These are phyloP conservation scores for Siniperca undulata DNA, from an alignment of 2,797 vertebrate species.

Conservation along the genomic window DNA sequence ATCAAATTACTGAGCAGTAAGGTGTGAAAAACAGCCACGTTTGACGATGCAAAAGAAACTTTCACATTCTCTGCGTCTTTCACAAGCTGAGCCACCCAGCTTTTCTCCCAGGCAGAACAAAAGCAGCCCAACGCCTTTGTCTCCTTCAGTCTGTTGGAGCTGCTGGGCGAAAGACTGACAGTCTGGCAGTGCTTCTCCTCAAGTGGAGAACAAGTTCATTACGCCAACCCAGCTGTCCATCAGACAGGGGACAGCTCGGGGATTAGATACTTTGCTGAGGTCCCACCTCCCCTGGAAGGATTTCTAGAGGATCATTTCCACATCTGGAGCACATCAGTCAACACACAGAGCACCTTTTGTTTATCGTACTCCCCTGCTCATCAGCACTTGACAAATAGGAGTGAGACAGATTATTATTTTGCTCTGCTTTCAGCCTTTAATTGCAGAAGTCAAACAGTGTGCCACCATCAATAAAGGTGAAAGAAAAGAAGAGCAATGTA, in stretches of 20 bases:
- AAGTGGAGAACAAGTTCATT: constrained; percentile 45
- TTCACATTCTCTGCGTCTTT: constrained; percentile 24
- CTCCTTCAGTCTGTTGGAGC: constrained; percentile 27
- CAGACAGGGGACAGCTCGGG: constrained; percentile 14
- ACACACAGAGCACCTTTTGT: constrained; percentile 33
- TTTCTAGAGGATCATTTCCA: constrained; percentile 22
- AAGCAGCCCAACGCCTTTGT: constrained; percentile 11
- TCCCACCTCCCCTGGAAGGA: constrained; percentile 34
- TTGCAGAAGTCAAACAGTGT: constrained; percentile 2
- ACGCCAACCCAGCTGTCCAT: constrained; percentile 32
- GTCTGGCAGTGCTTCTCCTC: constrained; percentile 18
- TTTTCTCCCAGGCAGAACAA: constrained; percentile 38
- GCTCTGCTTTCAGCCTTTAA: constrained; percentile 14
- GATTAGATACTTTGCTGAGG: constrained; percentile 46
- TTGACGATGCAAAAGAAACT: constrained; percentile 53
- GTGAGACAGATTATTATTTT: constrained; percentile 10
- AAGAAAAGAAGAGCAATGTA: not conserved
- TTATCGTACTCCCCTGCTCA: constrained; percentile 16
- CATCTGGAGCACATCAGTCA: constrained; percentile 50
- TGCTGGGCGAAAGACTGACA: constrained; percentile 21
- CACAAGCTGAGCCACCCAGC: constrained; percentile 25
- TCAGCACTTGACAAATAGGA: constrained; percentile 22
- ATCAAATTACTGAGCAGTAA: constrained; percentile 63
- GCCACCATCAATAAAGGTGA: not conserved
- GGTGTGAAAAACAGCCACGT: constrained; percentile 52